Evolutionary conservation across 2,113 vertebrate species (phyloP), one percentile per base, ranked within the genome.

Genomic region (Cinclus cinclus): DNA sequence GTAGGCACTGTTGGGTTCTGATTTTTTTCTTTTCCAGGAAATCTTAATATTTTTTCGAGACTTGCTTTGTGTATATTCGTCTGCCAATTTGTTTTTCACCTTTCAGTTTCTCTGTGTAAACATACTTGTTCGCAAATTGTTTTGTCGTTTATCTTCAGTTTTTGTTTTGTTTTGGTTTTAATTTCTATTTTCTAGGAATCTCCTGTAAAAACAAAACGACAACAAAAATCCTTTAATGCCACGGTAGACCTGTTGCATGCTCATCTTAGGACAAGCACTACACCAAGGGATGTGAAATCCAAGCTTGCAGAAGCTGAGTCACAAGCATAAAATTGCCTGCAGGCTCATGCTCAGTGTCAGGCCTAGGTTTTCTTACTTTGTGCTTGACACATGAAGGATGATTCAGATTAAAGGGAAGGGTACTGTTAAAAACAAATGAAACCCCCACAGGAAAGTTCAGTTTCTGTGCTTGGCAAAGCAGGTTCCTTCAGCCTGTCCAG

Each of bases 121-220:
- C 96, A 60, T 86, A 83, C 37, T 97, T 47, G 6, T 90, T 98
- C 96, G 85, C 95, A 39, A 46, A 59, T 95, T 74, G 85, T 91
- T 92, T 96, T 88, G 93, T 95, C 94, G 91, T 97, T 97, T 98
- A 94, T 96, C 92, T 96, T 96, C 95, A 95, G 95, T 77, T 95
- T 74, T 65, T 71, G 41, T 87, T 50, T 46, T 14, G 47, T 68
- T 16, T 59, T 35, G n/a, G 8, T 28, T 33, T 22, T 2, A 35
- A 55, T 95, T 94, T 95, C 96, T 97, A 84, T 97, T 97, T 97
- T 97, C 94, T 97, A 98, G 97, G 98, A 98, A 96, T 92, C 96
- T 98, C 89, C 94, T 96, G 93, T 98, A 97, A 97, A 96, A 97
- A 95, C 83, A 87, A 96, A 96, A 91, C 76, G 70, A 94, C 15